Conservation (phyloP, 2,113 vertebrate genomes). For the Microtus richardsoni region DNA sequence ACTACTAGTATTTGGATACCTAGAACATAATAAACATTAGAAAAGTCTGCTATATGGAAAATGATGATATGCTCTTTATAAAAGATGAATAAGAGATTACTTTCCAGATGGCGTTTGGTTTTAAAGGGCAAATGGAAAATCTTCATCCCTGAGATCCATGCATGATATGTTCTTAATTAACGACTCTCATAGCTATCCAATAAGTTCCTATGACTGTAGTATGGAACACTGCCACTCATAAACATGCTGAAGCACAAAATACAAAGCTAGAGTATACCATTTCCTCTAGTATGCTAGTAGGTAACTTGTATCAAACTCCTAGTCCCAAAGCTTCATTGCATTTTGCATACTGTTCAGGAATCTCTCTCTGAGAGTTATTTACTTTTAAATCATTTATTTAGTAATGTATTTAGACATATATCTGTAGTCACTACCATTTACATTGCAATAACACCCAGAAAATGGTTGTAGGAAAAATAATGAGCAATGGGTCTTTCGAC, state of each 20-base stretch:
- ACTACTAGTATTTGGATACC: background rate
- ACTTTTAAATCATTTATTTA: background rate
- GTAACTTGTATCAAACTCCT: background rate
- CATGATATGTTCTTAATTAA: constrained; percentile 7
- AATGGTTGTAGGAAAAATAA: background rate
- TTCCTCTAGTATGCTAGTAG: background rate
- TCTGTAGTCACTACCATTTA: background rate
- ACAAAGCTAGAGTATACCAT: background rate
- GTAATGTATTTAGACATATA: background rate
- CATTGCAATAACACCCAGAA: background rate
- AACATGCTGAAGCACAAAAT: background rate
- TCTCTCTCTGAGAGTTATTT: background rate
- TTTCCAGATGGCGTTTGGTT: background rate
- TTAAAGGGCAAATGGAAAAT: background rate
- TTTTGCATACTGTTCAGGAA: background rate
- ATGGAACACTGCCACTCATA: background rate
- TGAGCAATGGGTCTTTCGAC: background rate
- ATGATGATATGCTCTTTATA: background rate
- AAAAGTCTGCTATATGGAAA: background rate
- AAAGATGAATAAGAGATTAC: background rate
- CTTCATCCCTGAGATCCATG: background rate
- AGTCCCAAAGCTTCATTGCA: background rate
- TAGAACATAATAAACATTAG: background rate
- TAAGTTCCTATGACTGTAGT: background rate
- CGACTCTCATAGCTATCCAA: background rate